phyloP scores from a whole-genome alignment of 2,797 vertebrate genomes.

The Oreochromis grahami region DNA sequence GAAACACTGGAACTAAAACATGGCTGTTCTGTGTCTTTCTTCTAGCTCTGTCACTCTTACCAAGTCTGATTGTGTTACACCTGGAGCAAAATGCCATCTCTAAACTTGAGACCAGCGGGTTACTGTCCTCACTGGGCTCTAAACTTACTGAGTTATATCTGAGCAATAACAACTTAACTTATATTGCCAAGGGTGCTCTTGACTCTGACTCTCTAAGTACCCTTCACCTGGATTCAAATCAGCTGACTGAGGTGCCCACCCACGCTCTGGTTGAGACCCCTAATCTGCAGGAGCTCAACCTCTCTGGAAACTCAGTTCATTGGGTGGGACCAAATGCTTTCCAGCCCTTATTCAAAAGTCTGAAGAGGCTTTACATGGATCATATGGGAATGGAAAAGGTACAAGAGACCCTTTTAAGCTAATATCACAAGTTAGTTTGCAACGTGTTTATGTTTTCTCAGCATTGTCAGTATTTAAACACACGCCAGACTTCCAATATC shows the following conservation, averaged over 20 bases:
- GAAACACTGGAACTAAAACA: background rate
- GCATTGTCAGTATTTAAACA: background rate
- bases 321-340: conserved; percentile 72
- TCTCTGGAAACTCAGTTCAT: conserved; percentile 81
- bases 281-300: conserved; percentile 77
- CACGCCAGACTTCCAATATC: background rate
- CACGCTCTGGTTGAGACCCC: conserved; percentile 58
- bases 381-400: conserved; percentile 80
- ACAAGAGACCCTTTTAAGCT: background rate
- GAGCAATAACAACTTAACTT: conserved; percentile 74
- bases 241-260: conserved; percentile 77
- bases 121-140: conserved; percentile 64
- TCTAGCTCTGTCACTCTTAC: conserved; percentile 68
- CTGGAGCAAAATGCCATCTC: conserved; percentile 81
- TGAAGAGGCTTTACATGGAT: conserved; percentile 85
- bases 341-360: conserved; percentile 67
- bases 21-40: background rate
- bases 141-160: conserved; percentile 82
- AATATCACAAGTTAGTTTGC: background rate
- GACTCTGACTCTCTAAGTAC: conserved; percentile 72
- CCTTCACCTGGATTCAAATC: conserved; percentile 84
- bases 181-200: conserved; percentile 66
- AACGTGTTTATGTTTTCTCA: background rate
- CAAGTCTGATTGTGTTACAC: conserved; percentile 83
- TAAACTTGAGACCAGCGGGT: conserved; percentile 63